Conservation (phyloP, 2,888 invertebrate species). For the Brenthis ino region DNA sequence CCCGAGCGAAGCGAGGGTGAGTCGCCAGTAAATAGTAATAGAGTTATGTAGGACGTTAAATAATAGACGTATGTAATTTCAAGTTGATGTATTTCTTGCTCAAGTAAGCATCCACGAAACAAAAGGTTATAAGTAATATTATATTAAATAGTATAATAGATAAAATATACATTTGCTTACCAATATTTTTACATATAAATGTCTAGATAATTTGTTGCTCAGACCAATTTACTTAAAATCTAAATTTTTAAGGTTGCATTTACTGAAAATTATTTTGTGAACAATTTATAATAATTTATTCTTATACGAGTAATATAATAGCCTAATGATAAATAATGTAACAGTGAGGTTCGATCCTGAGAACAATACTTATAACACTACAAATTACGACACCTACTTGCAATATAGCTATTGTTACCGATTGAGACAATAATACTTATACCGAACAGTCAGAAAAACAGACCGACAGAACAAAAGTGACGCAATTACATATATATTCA, state of each 20-base stretch:
- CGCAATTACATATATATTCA: background rate
- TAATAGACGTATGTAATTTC: constrained; percentile 23
- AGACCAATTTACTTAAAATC: constrained; percentile 36
- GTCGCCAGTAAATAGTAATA: too few species aligned
- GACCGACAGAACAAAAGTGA: constrained; percentile 13
- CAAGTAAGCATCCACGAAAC: constrained; percentile 35
- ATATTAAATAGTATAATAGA: constrained; percentile 35
- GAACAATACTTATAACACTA: constrained; percentile 16
- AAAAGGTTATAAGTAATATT: constrained; percentile 25
- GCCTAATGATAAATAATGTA: constrained; percentile 20
- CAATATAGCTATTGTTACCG: constrained; percentile 22
- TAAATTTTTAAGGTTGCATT: constrained; percentile 18
- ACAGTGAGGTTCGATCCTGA: constrained; percentile 20
- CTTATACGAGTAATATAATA: constrained; percentile 3
- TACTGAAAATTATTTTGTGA: constrained; percentile 22
- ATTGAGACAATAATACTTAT: constrained; percentile 26
- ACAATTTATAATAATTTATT: constrained; percentile 1
- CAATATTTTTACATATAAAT: constrained; percentile 35
- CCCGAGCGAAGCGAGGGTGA: too few species aligned
- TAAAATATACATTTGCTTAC: constrained; percentile 41
- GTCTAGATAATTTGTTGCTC: constrained; percentile 35
- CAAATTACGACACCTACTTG: constrained; percentile 24
- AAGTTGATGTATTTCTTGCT: constrained; percentile 35
- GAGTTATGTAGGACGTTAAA: background rate
- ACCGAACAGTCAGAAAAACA: constrained; percentile 16